phyloP scores from a whole-genome alignment of 2,888 invertebrate genomes.

The Synergus itoensis region DNA sequence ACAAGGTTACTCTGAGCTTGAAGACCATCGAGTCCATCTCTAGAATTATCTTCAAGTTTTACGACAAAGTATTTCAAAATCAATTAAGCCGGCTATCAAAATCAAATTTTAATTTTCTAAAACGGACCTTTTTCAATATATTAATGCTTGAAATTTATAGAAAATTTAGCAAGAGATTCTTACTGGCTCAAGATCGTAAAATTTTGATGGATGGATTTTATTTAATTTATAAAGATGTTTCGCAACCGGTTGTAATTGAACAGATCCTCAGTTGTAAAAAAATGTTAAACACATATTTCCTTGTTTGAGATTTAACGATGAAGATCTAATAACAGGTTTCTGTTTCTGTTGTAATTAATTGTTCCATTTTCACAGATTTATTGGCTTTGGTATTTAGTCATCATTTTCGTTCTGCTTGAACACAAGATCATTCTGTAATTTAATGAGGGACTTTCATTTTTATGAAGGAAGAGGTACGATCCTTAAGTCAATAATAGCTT shows the following conservation, averaged over 20 bases:
- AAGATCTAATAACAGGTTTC: constrained; percentile 54
- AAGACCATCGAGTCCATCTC: constrained; percentile 51
- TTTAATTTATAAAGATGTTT: background rate
- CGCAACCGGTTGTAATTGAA: background rate
- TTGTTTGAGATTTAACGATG: constrained; percentile 12
- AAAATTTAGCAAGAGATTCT: background rate
- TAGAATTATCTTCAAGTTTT: constrained; percentile 52
- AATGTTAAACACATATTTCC: background rate
- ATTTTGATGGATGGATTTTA: background rate
- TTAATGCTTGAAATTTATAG: background rate
- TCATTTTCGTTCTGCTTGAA: background rate
- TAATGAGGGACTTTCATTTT: constrained; percentile 4
- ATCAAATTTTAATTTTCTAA: background rate
- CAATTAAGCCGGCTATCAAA: no score
- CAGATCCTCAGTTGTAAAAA: background rate
- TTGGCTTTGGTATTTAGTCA: constrained; percentile 8
- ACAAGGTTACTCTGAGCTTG: constrained; percentile 48
- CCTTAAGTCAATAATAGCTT: background rate
- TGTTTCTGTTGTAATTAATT: constrained; percentile 53
- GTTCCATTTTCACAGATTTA: constrained; percentile 46
- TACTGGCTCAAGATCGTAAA: background rate
- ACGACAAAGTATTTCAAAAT: constrained; percentile 38
- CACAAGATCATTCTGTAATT: background rate
- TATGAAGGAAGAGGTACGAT: background rate
- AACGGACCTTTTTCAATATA: background rate